Base-by-base conservation (phyloP, 1,140 invertebrate species). In the Cotesia vestalis region DNA sequence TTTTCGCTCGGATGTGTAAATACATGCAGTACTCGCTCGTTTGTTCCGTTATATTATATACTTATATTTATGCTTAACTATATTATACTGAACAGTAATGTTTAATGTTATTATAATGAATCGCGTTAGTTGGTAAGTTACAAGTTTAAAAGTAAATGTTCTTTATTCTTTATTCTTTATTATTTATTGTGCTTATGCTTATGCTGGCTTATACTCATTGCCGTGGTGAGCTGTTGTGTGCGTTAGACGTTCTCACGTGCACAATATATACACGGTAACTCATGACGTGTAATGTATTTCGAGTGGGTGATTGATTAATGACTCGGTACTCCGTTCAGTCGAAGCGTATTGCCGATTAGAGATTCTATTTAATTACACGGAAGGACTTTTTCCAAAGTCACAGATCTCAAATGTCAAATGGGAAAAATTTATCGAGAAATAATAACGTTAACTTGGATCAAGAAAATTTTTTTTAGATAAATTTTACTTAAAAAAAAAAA, bases 311-410 rank as follows among this genome's bases (percentile, higher is more conserved):
- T 77, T 77, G 73, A 75, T 77, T 75, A 77, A 77, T 75, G 64
- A 68, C 74, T 70, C 68, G 57, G 57, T 59, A 46, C 40, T 78
- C 55, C 67, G 62, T 60, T 34, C 74, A 73, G 74, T 74, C 27
- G 60, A 62, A 40, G 59, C 69, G 66, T 79, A 78, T 75, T 77
- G 77, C 77, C 77, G 78, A 78, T 79, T 78, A 77, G 77, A 74
- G 71, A 27, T 1, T 27, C 27, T 27, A 27, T 27, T 27, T 74
- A 77, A 77, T 80, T 73, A 75, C 27, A 27, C 0, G 27, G 27
- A 27, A 27, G 27, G 27, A 27, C 27, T 27, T 27, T 27, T 27
- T 27, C 27, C 27, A 27, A 27, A 27, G 27, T 27, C 27, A 27
- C 27, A 1, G 27, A 27, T 27, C 27, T 27, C 27, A 27, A 27